phyloP scores from a whole-genome alignment of 64 coral and sea anemone genomes.

The Exaiptasia diaphana region DNA sequence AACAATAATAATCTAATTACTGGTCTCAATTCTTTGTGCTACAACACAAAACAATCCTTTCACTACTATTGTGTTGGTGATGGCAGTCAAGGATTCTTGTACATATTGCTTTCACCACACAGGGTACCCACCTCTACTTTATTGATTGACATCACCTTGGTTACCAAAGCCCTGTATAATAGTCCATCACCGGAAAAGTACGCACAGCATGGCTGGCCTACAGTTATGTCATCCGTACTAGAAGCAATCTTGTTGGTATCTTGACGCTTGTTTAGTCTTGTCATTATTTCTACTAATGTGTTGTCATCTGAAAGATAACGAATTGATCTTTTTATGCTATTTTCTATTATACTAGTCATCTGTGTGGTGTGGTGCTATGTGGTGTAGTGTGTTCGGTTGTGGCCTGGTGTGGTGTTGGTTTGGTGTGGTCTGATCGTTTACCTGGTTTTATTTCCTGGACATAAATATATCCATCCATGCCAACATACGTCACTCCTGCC shows the following conservation, averaged over 20 bases:
- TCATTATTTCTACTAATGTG: constrained; percentile 71
- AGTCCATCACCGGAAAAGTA: constrained; percentile 74
- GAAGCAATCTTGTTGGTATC: constrained; percentile 4
- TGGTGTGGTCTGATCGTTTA: too few relatives aligned
- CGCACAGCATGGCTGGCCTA: constrained; percentile 68
- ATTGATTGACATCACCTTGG: constrained; percentile 12
- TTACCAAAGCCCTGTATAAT: constrained; percentile 69
- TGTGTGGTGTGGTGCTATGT: too few relatives aligned
- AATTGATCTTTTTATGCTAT: too few relatives aligned
- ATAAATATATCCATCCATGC: constrained; percentile 71
- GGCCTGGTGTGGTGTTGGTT: too few relatives aligned
- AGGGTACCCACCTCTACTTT: constrained; percentile 54
- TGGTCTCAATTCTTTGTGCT: too few relatives aligned
- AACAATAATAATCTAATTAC: not conserved
- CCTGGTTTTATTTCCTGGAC: constrained; percentile 83
- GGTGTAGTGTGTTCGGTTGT: too few relatives aligned
- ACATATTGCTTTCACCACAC: not conserved
- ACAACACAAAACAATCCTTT: too few relatives aligned
- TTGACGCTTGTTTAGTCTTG: constrained; percentile 2
- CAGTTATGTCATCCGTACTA: constrained; percentile 5
- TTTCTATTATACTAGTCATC: not conserved
- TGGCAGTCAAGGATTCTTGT: not conserved
- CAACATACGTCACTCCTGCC: constrained; percentile 66
- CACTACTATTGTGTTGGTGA: not conserved
- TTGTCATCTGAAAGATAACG: constrained; percentile 60